Evolutionary conservation across 2,113 vertebrate genomes (phyloP).

Genomic region (Rhizomys pruinosus): DNA sequence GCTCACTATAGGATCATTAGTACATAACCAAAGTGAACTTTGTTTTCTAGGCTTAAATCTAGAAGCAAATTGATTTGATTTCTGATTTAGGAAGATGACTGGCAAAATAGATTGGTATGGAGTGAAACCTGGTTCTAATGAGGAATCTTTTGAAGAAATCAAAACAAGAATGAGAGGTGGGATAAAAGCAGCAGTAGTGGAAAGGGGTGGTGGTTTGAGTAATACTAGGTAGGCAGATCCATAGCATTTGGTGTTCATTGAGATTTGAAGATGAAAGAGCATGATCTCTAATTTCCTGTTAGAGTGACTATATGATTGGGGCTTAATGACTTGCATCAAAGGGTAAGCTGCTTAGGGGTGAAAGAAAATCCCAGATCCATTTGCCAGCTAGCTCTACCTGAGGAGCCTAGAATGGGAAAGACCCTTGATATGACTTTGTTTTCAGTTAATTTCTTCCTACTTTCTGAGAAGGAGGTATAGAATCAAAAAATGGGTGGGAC

Average conservation of each 20-base stretch:
- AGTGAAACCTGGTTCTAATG: background rate
- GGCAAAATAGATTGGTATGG: background rate
- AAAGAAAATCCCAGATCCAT: background rate
- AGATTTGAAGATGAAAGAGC: background rate
- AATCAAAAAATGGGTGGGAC: background rate
- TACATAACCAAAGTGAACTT: constrained; percentile 29
- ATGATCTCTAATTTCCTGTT: background rate
- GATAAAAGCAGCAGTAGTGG: background rate
- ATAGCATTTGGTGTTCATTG: background rate
- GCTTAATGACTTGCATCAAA: background rate
- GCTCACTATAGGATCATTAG: background rate
- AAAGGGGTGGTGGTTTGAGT: background rate
- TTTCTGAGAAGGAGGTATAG: background rate
- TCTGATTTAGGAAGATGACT: background rate
- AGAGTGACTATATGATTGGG: background rate
- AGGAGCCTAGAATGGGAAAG: background rate
- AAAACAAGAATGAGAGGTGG: background rate
- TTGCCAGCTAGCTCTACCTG: background rate
- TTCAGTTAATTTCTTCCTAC: background rate
- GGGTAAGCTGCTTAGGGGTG: background rate
- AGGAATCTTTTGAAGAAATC: background rate
- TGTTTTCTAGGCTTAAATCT: background rate
- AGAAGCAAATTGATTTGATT: constrained; percentile 16
- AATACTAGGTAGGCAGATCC: background rate
- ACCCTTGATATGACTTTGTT: background rate